phyloP scores from a whole-genome alignment of 2,113 vertebrate genomes.

The Empidonax alnorum region DNA sequence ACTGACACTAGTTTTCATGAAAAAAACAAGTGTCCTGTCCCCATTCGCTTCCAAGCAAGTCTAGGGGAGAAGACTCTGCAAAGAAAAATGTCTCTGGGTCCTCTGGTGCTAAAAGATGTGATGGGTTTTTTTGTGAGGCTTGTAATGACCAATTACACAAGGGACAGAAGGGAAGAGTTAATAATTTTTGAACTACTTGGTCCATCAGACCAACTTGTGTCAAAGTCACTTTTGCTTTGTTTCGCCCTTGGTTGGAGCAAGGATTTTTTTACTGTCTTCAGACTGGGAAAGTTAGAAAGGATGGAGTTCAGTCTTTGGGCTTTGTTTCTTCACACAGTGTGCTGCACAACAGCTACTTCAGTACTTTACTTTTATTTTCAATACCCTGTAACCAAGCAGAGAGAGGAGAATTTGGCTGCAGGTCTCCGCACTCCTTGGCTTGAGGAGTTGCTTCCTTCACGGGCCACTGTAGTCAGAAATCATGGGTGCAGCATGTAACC shows the following conservation, averaged over 20 bases:
- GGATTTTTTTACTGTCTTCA: rapidly evolving
- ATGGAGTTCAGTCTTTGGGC: background rate
- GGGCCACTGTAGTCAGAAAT: background rate
- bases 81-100: background rate
- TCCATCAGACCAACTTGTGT: background rate
- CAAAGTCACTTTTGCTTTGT: background rate
- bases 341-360: background rate
- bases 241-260: background rate
- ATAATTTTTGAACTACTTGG: background rate
- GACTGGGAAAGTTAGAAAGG: background rate
- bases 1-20: background rate
- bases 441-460: background rate
- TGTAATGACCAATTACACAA: background rate
- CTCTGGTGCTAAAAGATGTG: background rate
- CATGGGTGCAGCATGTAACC: rapidly evolving
- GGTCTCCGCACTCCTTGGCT: background rate
- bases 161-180: background rate
- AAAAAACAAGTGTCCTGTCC: background rate
- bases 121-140: background rate
- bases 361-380: background rate
- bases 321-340: background rate
- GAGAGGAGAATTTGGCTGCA: background rate
- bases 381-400: background rate
- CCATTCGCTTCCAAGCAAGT: background rate
- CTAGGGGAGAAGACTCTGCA: background rate